Conservation (phyloP, 2,113 vertebrate species). For the Odontophorus gujanensis region DNA sequence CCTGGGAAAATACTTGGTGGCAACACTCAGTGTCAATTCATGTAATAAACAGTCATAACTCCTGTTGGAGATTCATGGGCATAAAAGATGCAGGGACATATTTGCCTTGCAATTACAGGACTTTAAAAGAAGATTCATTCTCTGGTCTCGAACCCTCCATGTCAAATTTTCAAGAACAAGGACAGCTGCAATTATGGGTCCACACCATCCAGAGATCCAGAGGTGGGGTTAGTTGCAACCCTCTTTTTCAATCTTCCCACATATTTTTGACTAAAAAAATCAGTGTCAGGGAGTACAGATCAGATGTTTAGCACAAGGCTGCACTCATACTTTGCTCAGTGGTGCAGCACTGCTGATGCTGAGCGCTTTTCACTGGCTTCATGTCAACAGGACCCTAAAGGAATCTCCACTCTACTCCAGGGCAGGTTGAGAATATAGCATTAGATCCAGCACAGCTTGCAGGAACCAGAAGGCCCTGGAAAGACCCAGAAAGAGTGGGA, state of each 20-base stretch:
- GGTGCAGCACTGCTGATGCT: background rate
- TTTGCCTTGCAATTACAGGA: background rate
- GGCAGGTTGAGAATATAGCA: background rate
- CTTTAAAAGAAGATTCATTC: background rate
- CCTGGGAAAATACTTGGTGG: background rate
- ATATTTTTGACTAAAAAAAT: background rate
- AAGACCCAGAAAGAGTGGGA: background rate
- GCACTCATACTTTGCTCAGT: background rate
- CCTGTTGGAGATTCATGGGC: background rate
- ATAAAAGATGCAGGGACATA: background rate
- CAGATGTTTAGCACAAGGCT: background rate
- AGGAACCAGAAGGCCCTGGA: background rate
- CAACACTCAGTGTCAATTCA: background rate
- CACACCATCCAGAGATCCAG: background rate
- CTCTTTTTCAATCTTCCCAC: background rate
- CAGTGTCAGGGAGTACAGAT: background rate
- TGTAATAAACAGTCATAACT: background rate
- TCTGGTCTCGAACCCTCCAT: background rate
- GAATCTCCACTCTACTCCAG: background rate
- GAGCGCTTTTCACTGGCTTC: accelerated
- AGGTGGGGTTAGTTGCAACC: background rate
- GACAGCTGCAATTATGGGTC: background rate
- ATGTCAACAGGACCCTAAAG: background rate
- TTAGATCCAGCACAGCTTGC: background rate
- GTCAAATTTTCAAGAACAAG: background rate